A percentile compares a stretch with the other conserved stretches of the same genome.
Conservation (phyloP, 2,888 invertebrate genomes). For the Platerodrilus igneus region DNA sequence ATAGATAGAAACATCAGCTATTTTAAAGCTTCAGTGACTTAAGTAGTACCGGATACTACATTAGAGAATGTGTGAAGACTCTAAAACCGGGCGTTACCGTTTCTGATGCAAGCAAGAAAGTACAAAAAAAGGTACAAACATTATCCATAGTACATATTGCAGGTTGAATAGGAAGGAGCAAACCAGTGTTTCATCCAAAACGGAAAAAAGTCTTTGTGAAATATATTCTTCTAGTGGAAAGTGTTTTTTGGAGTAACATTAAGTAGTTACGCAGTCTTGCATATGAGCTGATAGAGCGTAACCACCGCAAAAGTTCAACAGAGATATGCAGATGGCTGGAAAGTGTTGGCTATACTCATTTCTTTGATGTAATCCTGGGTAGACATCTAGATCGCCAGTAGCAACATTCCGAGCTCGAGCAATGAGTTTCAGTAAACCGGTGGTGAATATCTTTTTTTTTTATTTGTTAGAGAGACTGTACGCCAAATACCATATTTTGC, state of each 20-base stretch:
- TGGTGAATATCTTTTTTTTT: slow-evolving; percentile 24
- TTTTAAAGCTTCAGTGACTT: too few relatives aligned
- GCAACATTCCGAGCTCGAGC: slow-evolving; percentile 32
- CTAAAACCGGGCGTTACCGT: too few relatives aligned
- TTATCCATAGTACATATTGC: too few relatives aligned
- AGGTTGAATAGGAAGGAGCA: slow-evolving; percentile 9
- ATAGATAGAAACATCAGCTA: too few relatives aligned
- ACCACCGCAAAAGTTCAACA: slow-evolving; percentile 33
- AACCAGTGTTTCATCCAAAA: slow-evolving; percentile 7
- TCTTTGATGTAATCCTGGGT: slow-evolving; percentile 25
- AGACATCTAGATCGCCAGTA: slow-evolving; percentile 25
- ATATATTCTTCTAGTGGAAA: slow-evolving; percentile 22
- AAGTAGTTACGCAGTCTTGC: slow-evolving; percentile 27
- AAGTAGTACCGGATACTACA: too few relatives aligned
- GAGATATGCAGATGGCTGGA: slow-evolving; percentile 32
- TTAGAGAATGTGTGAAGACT: too few relatives aligned
- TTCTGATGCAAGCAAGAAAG: too few relatives aligned
- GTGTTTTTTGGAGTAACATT: slow-evolving; percentile 26
- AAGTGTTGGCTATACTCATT: slow-evolving; percentile 35
- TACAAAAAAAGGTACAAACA: too few relatives aligned
- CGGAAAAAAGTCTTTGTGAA: slow-evolving; percentile 23
- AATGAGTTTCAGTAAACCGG: slow-evolving; percentile 34
- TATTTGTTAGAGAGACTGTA: slow-evolving; percentile 26
- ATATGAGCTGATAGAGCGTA: slow-evolving; percentile 31
- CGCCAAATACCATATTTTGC: slow-evolving; percentile 30